Percentiles rank a stretch among this genome's conserved stretches.
Evolutionary conservation across 2,797 vertebrate genomes (phyloP).

Genomic region (Clamator glandarius): DNA sequence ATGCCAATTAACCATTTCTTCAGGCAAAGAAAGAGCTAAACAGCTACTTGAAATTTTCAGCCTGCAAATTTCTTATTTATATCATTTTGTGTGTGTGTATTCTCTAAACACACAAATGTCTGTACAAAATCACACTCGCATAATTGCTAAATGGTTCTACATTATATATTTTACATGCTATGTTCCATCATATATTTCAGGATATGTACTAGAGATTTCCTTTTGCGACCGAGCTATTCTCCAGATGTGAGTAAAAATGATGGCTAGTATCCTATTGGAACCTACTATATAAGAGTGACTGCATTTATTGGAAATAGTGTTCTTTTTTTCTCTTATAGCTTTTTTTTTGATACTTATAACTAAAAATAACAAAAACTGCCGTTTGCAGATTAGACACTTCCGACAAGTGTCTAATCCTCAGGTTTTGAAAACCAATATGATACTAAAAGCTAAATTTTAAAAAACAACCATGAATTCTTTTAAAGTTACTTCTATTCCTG

Average conservation of each 20-base stretch:
- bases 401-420: background rate
- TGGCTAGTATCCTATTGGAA: background rate
- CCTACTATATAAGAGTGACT: background rate
- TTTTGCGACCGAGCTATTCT: background rate
- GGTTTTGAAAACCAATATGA: background rate
- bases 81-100: background rate
- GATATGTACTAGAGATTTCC: background rate
- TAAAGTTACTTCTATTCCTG: background rate
- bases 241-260: background rate
- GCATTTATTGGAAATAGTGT: background rate
- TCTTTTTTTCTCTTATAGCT: background rate
- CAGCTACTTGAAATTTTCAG: background rate
- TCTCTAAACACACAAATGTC: background rate
- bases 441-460: background rate
- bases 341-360: background rate
- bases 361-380: background rate
- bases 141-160: background rate
- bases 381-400: background rate
- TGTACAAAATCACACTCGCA: background rate
- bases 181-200: background rate
- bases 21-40: background rate
- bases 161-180: background rate
- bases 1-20: background rate
- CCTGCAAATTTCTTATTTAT: background rate
- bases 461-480: background rate